Evolutionary conservation across 1,140 invertebrate species (phyloP).

Genomic region (Drosophila orena): DNA sequence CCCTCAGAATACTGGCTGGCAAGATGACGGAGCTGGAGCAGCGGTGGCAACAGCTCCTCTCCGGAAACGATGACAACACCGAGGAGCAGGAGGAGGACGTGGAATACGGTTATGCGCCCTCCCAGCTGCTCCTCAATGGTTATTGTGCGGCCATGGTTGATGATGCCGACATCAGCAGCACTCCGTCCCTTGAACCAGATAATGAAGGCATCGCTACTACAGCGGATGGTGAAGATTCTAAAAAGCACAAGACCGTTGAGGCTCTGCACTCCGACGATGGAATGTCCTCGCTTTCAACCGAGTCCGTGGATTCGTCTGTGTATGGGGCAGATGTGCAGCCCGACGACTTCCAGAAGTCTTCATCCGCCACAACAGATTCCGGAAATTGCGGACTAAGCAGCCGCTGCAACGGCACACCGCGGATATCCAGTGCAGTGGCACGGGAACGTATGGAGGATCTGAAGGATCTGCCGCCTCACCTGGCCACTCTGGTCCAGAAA

Average conservation of each 20-base stretch:
- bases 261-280: constrained; percentile 69
- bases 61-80: constrained; percentile 48
- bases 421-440: constrained; percentile 67
- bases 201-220: constrained; percentile 51
- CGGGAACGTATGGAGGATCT: constrained; percentile 75
- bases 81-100: constrained; percentile 43
- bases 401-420: constrained; percentile 51
- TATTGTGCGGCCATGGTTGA: constrained; percentile 86
- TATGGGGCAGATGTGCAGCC: constrained; percentile 65
- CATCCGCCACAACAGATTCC: constrained; percentile 73
- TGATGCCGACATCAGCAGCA: constrained; percentile 40
- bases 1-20: constrained; percentile 86
- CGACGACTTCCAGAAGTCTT: constrained; percentile 63
- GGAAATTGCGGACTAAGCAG: constrained; percentile 57
- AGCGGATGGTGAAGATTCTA: constrained; percentile 56
- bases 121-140: constrained; percentile 86
- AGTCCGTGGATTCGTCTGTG: constrained; percentile 78
- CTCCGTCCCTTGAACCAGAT: constrained; percentile 19
- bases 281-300: constrained; percentile 76
- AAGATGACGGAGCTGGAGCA: constrained; percentile 87
- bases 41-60: constrained; percentile 81
- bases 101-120: constrained; percentile 85
- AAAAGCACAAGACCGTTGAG: constrained; percentile 26
- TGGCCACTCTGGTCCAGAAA: constrained; percentile 76
- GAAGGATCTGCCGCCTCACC: constrained; percentile 78